Evolutionary conservation across 2,888 invertebrate genomes (phyloP), one percentile per base, ranked within the genome.

Genomic region (Nasonovia ribisnigri): DNA sequence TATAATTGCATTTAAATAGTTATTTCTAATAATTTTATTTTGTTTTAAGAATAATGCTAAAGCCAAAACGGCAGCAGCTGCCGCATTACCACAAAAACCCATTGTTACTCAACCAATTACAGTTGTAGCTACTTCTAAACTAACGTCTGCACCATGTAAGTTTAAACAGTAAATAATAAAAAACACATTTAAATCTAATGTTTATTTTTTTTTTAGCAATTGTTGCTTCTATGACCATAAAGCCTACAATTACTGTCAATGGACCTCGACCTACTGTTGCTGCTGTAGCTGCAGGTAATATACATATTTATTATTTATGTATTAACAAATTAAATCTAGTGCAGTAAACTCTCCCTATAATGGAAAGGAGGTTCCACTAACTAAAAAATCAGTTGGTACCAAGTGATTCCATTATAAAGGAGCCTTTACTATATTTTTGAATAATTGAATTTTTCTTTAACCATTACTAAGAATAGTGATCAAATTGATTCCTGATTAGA

Each of bases 171-270:
- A 10, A 29, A 29, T 26, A 90, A 36, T 36, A 46, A 0, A 0
- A 42, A 51, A 6, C 29, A 42, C 26, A 36, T n/a, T 42, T 26
- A 48, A 10, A 24, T 46, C 43, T 42, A 43, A 57, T 67, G 20
- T 84, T 54, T 84, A 77, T 5, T 54, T 88, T 8, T 8, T 84
- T 90, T 90, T 60, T 86, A 87, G 67, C 90, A 24, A 60, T 93
- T 48, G 90, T 93, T 90, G 90, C 93, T 60, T 93, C 93, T n/a
- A 93, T 93, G 93, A 93, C 93, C 20, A 93, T 93, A 11, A 93
- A 93, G 48, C 93, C 93, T 67, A 90, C 93, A 46, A 93, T 93
- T 24, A 86, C 90, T 42, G 90, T 90, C 10, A 93, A 86, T 93
- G 93, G 93, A 67, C 86, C 90, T 51, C 60, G 93, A 20, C 93